Conservation (phyloP, 2,888 invertebrate species). For the Andrena hattorfiana region DNA sequence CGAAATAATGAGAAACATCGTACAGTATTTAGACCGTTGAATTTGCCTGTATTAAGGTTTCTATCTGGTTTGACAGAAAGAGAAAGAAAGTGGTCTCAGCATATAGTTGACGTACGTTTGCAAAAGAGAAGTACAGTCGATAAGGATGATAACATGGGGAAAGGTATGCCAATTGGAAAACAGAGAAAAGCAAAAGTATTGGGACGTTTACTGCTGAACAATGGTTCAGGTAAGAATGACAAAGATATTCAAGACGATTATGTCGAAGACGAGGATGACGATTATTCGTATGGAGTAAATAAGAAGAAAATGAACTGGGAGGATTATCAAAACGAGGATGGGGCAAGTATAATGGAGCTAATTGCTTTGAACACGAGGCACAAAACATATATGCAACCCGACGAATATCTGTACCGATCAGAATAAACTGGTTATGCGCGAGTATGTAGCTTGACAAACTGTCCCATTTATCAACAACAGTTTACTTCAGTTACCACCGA, state of each 20-base stretch:
- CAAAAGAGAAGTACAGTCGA: neutral
- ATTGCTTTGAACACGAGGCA: constrained; percentile 43
- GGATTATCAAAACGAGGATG: constrained; percentile 42
- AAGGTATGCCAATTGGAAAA: neutral
- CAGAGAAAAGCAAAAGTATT: constrained; percentile 42
- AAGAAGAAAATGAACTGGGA: constrained; percentile 45
- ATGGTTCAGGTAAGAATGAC: neutral
- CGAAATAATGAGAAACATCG: neutral
- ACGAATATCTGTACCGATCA: neutral
- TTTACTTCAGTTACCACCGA: neutral
- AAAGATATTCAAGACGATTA: constrained; percentile 43
- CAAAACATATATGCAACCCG: constrained; percentile 2
- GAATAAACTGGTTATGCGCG: too few relatives aligned
- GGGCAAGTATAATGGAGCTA: constrained; percentile 51
- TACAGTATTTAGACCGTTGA: neutral
- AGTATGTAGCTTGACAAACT: too few relatives aligned
- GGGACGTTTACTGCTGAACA: constrained; percentile 37
- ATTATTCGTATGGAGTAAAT: constrained; percentile 24
- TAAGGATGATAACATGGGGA: neutral
- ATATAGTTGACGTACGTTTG: neutral
- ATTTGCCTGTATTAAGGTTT: neutral
- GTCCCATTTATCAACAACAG: neutral
- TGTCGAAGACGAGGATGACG: constrained; percentile 34
- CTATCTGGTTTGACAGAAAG: neutral
- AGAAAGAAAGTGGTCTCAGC: neutral